These are phyloP conservation scores for Triplophysa siluroides DNA, from an alignment of 2,113 vertebrate genomes.

Conservation along the genomic window DNA sequence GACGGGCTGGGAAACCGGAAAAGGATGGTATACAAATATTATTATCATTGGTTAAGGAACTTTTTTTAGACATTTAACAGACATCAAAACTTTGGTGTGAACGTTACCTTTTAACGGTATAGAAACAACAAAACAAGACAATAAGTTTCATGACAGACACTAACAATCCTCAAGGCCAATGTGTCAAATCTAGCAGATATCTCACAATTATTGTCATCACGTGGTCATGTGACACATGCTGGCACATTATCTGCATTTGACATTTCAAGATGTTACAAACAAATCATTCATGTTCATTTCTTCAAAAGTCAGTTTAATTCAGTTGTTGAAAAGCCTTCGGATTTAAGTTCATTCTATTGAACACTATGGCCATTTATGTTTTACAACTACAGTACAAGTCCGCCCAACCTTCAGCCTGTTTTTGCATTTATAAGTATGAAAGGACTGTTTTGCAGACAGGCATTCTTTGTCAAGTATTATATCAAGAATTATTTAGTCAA, in stretches of 20 bases:
- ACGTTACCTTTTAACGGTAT: too few relatives aligned
- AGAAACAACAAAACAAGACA: neutral
- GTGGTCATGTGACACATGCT: neutral
- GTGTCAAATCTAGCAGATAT: too few relatives aligned
- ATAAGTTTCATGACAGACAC: neutral
- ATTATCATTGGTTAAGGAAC: too few relatives aligned
- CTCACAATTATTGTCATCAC: neutral
- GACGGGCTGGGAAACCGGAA: too few relatives aligned
- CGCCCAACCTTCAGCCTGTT: slow-evolving; percentile 3
- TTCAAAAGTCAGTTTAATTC: slow-evolving; percentile 35
- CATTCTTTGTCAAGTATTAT: neutral
- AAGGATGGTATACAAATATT: too few relatives aligned
- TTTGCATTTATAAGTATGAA: slow-evolving; percentile 37
- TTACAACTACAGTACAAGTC: neutral
- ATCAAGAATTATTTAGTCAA: slow-evolving; percentile 8
- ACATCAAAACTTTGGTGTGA: too few relatives aligned
- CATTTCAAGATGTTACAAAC: slow-evolving; percentile 23
- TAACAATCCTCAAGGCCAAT: neutral
- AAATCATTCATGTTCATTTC: neutral
- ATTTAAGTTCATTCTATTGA: slow-evolving; percentile 18
- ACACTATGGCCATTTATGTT: slow-evolving; percentile 52
- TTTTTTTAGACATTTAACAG: too few relatives aligned
- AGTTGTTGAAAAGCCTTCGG: slow-evolving; percentile 42
- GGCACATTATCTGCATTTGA: slow-evolving; percentile 4
- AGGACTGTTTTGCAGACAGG: neutral